Evolutionary conservation across 2,113 vertebrate species (phyloP), one percentile per base, ranked within the genome.

Genomic region (Elanoides forficatus): DNA sequence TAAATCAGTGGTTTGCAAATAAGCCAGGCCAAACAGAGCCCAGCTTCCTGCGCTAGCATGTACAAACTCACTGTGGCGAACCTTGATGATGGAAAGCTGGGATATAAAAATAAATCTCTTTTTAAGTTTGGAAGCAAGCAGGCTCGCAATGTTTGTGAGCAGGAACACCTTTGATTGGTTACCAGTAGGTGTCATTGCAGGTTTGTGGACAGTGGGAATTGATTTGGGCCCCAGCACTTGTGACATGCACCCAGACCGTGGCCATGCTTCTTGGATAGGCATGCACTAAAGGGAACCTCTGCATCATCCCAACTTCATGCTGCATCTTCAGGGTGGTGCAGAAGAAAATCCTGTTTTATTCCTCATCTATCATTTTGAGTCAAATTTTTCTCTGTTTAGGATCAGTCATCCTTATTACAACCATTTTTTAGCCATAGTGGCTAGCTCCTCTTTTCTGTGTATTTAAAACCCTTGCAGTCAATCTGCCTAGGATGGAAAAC

Each of bases 101-200:
- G 45, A 5, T 55, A 3, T 5, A 38, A 18, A 43, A 38, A 42
- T 16, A 21, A 60, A 50, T 29, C 50, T 23, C 34, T 16, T 7
- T 7, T 9, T 10, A 2, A 0, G 1, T 40, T 3, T 25, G 25
- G 76, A 32, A 67, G 22, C 26, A 13, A 18, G 32, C n/a, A 65
- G 78, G 32, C 59, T 83, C 38, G 18, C 8, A 0, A 11, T 11
- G 36, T 20, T 5, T 4, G 15, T 29, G 7, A 52, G 22, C 66
- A 72, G 81, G 68, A 91, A 19, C 56, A 45, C 55, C 92, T 55
- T 7, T 43, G 58, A 53, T 25, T 27, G 74, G 68, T 92, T 91
- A 85, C 95, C 97, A 93, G 96, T 87, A 97, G 97, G 83, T 97
- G 95, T 97, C 96, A 97, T 91, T 42, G 50, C 86, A 93, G 92